Evolutionary conservation across 1,140 invertebrate genomes (phyloP).

Genomic region (Camponotus floridanus): DNA sequence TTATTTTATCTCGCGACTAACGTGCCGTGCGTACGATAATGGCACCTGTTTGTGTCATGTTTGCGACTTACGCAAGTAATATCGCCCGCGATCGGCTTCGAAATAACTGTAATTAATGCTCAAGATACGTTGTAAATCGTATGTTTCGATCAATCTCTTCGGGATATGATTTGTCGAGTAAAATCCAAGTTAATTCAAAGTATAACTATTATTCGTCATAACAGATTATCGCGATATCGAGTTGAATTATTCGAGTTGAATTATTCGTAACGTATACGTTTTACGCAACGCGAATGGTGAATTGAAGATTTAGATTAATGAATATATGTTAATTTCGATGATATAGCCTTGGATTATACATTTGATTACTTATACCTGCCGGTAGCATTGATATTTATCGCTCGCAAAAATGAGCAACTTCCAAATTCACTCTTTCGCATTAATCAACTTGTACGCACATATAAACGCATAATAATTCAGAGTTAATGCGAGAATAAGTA

Average conservation of each 20-base stretch:
- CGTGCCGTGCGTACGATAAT: constrained; percentile 13
- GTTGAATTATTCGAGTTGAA: neutral
- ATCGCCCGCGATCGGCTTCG: constrained; percentile 21
- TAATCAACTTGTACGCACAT: neutral
- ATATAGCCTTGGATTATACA: neutral
- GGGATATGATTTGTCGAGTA: neutral
- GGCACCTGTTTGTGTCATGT: constrained; percentile 24
- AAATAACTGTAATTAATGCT: constrained; percentile 15
- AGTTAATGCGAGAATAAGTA: neutral
- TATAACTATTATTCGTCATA: neutral
- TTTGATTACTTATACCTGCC: neutral
- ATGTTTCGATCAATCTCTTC: constrained; percentile 9
- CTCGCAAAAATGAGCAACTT: neutral
- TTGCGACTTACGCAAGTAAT: constrained; percentile 32
- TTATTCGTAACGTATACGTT: neutral
- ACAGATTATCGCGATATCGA: too few relatives aligned
- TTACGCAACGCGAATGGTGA: neutral
- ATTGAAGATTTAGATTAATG: neutral
- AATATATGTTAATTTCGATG: constrained; percentile 8
- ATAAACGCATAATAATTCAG: neutral
- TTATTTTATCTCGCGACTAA: constrained; percentile 40
- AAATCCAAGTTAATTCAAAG: constrained; percentile 18
- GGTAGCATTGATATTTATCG: neutral
- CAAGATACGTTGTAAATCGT: neutral
- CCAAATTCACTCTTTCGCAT: neutral